These are phyloP conservation scores for Chamaea fasciata DNA, from an alignment of 2,113 vertebrate genomes.

Conservation along the genomic window DNA sequence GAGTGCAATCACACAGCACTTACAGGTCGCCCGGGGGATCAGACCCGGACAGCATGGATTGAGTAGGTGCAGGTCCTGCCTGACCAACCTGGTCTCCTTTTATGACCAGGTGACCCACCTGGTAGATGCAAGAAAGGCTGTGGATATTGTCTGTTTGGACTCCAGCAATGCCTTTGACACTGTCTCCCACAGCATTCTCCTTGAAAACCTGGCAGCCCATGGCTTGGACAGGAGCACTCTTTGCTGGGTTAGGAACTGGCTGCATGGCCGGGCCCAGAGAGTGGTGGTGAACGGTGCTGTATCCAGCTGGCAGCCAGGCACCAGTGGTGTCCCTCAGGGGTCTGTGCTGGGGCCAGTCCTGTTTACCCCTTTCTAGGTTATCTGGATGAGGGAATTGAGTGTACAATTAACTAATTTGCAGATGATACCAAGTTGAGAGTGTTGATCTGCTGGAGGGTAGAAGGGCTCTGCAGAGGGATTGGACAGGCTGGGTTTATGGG, in stretches of 20 bases:
- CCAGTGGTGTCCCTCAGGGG: background rate
- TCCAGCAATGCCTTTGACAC: background rate
- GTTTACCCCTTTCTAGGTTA: background rate
- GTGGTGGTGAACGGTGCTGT: fast-evolving
- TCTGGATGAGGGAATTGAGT: background rate
- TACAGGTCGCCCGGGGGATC: fast-evolving
- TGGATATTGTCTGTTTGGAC: background rate
- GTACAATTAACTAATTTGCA: background rate
- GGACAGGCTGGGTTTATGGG: background rate
- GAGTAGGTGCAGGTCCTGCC: fast-evolving
- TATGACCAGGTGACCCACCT: fast-evolving
- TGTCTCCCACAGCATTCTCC: background rate
- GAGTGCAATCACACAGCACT: background rate
- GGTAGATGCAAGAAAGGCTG: background rate
- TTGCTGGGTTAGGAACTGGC: background rate
- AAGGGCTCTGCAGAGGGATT: background rate
- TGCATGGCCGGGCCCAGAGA: fast-evolving
- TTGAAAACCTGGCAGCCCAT: background rate
- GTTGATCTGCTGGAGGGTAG: background rate
- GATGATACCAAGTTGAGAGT: background rate
- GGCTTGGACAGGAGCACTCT: background rate
- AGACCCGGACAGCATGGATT: fast-evolving
- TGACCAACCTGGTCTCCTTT: background rate
- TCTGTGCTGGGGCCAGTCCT: background rate
- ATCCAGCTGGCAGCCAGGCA: background rate